Percentiles rank a stretch among this genome's conserved stretches.
Conservation (phyloP, 2,888 invertebrate species). For the Stratiomys singularior region DNA sequence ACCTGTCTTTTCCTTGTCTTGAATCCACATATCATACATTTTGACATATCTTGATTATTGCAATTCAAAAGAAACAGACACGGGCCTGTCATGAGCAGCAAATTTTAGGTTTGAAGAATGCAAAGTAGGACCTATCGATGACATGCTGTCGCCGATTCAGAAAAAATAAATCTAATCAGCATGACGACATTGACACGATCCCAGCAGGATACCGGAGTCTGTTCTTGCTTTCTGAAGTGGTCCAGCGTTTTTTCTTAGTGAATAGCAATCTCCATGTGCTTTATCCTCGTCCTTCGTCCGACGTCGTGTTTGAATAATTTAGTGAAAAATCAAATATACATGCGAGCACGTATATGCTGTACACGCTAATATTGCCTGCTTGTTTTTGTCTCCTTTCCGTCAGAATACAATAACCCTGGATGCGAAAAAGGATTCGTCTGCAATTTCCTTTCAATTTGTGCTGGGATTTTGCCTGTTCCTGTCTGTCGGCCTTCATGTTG, state of each 20-base stretch:
- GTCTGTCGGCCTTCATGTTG: background rate
- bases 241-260: too few relatives aligned
- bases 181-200: background rate
- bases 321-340: too few relatives aligned
- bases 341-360: too few relatives aligned
- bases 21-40: too few relatives aligned
- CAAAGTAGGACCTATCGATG: background rate
- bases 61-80: slow-evolving; percentile 15
- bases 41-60: background rate
- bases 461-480: background rate
- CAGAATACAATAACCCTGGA: background rate
- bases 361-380: background rate
- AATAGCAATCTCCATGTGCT: too few relatives aligned
- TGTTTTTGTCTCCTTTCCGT: background rate
- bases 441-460: background rate
- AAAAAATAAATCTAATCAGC: background rate
- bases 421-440: background rate
- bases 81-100: slow-evolving; percentile 22
- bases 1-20: background rate
- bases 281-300: too few relatives aligned
- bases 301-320: too few relatives aligned
- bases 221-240: background rate
- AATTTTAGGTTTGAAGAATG: background rate
- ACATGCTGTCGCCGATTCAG: background rate
- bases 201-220: slow-evolving; percentile 1